Conservation (phyloP, 2,797 vertebrate genomes). For the Phaenicophaeus curvirostris region DNA sequence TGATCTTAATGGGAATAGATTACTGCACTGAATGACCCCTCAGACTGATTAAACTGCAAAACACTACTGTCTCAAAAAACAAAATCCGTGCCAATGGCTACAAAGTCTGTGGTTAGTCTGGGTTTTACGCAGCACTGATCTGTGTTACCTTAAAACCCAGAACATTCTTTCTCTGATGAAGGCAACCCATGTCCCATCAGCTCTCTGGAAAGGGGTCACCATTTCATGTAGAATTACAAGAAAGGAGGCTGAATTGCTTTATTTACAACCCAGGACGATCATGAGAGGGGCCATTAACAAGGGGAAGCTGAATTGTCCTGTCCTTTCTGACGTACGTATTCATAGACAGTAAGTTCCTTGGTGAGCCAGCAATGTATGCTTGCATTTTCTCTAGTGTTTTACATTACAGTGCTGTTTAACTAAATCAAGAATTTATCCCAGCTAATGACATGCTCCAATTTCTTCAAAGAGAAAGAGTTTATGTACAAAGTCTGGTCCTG, state of each 20-base stretch:
- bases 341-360: background rate
- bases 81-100: background rate
- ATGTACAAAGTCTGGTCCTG: background rate
- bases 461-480: background rate
- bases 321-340: background rate
- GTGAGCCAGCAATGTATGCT: background rate
- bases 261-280: background rate
- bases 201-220: background rate
- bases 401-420: background rate
- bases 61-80: background rate
- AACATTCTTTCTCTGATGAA: background rate
- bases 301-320: background rate
- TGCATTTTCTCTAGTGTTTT: constrained; percentile 33
- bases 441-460: background rate
- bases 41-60: background rate
- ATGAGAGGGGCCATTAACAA: background rate
- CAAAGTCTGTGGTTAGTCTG: background rate
- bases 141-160: background rate
- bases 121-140: background rate
- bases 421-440: background rate
- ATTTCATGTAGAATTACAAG: background rate
- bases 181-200: background rate
- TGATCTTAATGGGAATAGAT: background rate
- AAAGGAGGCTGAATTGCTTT: background rate
- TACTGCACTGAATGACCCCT: background rate